phyloP scores from a whole-genome alignment of 2,888 invertebrate genomes.

The Entomobrya multifasciata region DNA sequence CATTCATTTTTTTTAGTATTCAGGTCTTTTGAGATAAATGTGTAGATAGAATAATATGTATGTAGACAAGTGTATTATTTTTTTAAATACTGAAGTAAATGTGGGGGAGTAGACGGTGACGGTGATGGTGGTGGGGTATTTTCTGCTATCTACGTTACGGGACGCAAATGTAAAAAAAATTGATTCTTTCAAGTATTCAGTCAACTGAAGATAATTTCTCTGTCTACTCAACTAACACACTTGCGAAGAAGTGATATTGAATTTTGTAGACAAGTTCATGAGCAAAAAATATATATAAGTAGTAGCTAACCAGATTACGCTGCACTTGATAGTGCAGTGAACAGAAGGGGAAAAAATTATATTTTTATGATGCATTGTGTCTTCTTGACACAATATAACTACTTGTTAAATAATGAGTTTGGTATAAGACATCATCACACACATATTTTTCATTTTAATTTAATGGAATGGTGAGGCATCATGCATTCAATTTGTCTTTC shows the following conservation, averaged over 20 bases:
- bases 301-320: neutral
- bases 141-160: conserved; percentile 53
- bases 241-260: conserved; percentile 42
- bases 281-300: conserved; percentile 40
- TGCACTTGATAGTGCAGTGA: conserved; percentile 18
- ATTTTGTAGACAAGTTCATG: conserved; percentile 59
- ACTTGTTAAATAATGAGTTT: neutral
- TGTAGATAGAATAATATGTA: neutral
- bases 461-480: too few species aligned
- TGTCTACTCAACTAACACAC: neutral
- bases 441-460: too few species aligned
- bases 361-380: conserved; percentile 26
- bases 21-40: conserved; percentile 65
- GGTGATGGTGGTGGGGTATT: too few species aligned
- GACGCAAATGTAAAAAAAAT: conserved; percentile 32
- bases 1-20: conserved; percentile 61
- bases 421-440: too few species aligned
- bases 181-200: too few species aligned
- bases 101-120: too few species aligned
- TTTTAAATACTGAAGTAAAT: neutral
- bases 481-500: too few species aligned
- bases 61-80: neutral
- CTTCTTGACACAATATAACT: too few species aligned
- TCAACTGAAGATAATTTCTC: conserved; percentile 19
- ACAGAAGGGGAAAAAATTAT: too few species aligned